Evolutionary conservation across 2,888 invertebrate species (phyloP).

Genomic region (Lamellibrachia columna): DNA sequence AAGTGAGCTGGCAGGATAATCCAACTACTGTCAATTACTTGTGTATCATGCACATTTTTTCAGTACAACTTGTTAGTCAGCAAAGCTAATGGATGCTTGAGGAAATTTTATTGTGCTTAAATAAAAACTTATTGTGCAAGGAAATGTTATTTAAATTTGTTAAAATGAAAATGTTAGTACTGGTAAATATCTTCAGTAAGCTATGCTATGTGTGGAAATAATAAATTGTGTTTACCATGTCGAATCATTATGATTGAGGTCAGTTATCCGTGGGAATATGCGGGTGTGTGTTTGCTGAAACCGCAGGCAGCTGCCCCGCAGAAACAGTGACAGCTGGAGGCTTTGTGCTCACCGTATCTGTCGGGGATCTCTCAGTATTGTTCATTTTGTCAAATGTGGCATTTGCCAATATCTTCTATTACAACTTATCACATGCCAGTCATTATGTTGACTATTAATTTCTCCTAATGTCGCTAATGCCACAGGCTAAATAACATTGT

Average conservation of each 20-base stretch:
- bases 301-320: not conserved
- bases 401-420: not conserved
- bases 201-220: not conserved
- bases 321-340: not conserved
- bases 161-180: not conserved
- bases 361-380: not conserved
- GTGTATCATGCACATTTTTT: not conserved
- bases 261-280: not conserved
- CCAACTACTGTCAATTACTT: constrained; percentile 1
- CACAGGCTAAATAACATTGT: not conserved
- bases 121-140: not conserved
- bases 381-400: not conserved
- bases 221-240: not conserved
- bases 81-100: not conserved
- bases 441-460: not conserved
- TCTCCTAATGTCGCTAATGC: not conserved
- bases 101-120: not conserved
- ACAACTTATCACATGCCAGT: not conserved
- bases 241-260: not conserved
- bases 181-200: not conserved
- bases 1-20: not conserved
- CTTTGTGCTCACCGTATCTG: not conserved
- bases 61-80: not conserved
- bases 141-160: not conserved
- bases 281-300: not conserved